Conservation (phyloP, 2,797 vertebrate genomes). For the Muraenolepis orangiensis region DNA sequence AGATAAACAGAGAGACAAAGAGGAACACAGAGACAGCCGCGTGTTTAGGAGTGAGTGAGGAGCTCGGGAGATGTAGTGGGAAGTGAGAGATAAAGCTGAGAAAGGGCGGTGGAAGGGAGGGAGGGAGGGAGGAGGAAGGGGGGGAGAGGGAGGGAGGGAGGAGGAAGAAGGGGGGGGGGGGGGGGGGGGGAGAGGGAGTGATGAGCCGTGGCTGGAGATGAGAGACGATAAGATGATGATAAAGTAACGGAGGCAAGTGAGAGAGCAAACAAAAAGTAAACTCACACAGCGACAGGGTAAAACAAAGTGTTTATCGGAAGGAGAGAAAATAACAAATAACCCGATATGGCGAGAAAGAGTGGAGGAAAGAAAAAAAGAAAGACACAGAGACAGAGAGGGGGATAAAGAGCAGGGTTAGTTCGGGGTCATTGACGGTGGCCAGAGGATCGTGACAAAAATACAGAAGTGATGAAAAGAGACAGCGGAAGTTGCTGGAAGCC, state of each 20-base stretch:
- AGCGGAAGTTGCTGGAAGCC: background rate
- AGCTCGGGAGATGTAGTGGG: background rate
- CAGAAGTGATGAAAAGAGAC: background rate
- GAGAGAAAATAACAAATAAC: background rate
- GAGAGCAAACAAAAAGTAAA: slow-evolving; percentile 10
- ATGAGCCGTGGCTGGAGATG: slow-evolving; percentile 41
- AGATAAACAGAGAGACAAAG: background rate
- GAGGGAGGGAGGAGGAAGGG: background rate
- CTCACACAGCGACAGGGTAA: background rate
- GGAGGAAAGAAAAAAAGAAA: background rate
- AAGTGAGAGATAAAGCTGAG: background rate
- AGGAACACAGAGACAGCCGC: background rate
- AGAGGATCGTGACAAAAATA: background rate
- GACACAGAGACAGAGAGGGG: slow-evolving; percentile 23
- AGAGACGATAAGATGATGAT: slow-evolving; percentile 61
- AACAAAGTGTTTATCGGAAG: background rate
- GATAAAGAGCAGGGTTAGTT: background rate
- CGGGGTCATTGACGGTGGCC: background rate
- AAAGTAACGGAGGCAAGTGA: slow-evolving; percentile 50
- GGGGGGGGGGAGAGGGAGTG: slow-evolving; percentile 12
- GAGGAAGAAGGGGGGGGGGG: background rate
- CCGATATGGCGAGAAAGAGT: background rate
- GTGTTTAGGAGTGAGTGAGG: background rate
- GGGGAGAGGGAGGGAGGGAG: slow-evolving; percentile 1
- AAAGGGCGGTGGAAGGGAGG: background rate